These are phyloP conservation scores for Acrossocheilus wenchowensis DNA, from an alignment of 2,797 vertebrate genomes.

Conservation along the genomic window DNA sequence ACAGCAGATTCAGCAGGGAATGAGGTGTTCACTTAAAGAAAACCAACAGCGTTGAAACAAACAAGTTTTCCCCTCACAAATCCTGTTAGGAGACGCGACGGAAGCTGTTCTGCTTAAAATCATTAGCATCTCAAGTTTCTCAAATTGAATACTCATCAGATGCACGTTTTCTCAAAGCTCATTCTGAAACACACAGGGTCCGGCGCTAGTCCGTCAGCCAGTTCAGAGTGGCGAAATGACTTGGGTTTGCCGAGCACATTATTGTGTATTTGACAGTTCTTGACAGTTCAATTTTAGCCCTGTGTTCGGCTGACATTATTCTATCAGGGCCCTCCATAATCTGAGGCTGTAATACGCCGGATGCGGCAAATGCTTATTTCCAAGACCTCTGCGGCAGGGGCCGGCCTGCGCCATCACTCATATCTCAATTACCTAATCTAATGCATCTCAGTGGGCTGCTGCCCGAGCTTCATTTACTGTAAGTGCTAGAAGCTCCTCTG, in stretches of 20 bases:
- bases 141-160: background rate
- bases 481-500: slow-evolving; percentile 74
- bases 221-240: slow-evolving; percentile 33
- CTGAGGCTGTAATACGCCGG: slow-evolving; percentile 53
- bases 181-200: background rate
- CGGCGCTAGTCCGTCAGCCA: background rate
- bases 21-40: background rate
- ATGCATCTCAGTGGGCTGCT: slow-evolving; percentile 77
- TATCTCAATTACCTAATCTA: slow-evolving; percentile 85
- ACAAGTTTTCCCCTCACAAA: slow-evolving; percentile 5
- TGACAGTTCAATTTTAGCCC: slow-evolving; percentile 68
- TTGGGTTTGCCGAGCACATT: slow-evolving; percentile 52
- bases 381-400: slow-evolving; percentile 64
- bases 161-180: background rate
- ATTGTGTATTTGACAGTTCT: slow-evolving; percentile 66
- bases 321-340: slow-evolving; percentile 55
- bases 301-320: slow-evolving; percentile 44
- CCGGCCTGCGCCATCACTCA: slow-evolving; percentile 73
- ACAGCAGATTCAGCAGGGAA: background rate
- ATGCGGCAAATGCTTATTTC: slow-evolving; percentile 61
- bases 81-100: slow-evolving; percentile 10
- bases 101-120: slow-evolving; percentile 45
- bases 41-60: slow-evolving; percentile 20
- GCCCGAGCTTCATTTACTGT: slow-evolving; percentile 74
- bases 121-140: slow-evolving; percentile 39